Evolutionary conservation across 2,888 invertebrate species (phyloP), one percentile per base, ranked within the genome.

Genomic region (Metopia argyrocephala): DNA sequence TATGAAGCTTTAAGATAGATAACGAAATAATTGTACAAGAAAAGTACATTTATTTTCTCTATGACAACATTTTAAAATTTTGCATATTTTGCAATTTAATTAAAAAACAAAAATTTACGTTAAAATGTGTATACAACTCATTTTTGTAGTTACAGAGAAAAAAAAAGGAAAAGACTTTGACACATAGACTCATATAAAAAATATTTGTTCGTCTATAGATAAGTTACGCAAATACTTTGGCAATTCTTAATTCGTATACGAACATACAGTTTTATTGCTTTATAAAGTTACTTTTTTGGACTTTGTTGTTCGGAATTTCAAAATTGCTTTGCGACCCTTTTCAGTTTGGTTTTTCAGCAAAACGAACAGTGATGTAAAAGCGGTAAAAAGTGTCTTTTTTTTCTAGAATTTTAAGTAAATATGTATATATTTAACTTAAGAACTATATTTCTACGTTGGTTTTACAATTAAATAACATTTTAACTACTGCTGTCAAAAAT

Each of bases 1-100:
- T 66, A n/a, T n/a, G n/a, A n/a, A n/a, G n/a, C n/a, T n/a, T 62
- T 25, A 2, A 20, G 25, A 25, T 27, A 50, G 46, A 61, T 38
- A 25, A 20, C 31, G 52, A 50, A 61, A 38, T 25, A 18, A 27
- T 15, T 25, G 61, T 12, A 52, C 52, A 28, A 45, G 25, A n/a
- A 38, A 6, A 38, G 12, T 20, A 23, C 48, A 50, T 12, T 52
- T n/a, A 3, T 15, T 28, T 28, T 23, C 45, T 46, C 61, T 78
- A 68, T 73, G 54, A 59, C 66, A 78, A 68, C 38, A 78, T 78
- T 62, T 62, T 66, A 66, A 61, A 52, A 66, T 61, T 73, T 78
- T 73, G 50, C 71, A 66, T 78, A 78, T 73, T 66, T 56, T 66
- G 78, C 78, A 78, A 66, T 78, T 78, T 73, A 66, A 73, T 78